These are phyloP conservation scores for Tanypteryx hageni DNA, from an alignment of 2,888 invertebrate genomes.

Conservation along the genomic window DNA sequence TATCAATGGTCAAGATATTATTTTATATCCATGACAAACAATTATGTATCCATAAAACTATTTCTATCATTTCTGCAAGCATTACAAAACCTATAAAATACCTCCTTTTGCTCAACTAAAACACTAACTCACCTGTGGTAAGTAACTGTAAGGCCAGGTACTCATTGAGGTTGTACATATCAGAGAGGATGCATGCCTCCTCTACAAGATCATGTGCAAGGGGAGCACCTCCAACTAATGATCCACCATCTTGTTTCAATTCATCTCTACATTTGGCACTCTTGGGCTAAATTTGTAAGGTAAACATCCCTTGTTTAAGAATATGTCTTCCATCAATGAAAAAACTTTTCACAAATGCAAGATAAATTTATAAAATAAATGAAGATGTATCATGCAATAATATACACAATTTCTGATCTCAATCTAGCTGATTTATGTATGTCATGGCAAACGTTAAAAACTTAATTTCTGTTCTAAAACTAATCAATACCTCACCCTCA, in stretches of 20 bases:
- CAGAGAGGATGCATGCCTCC: constrained; percentile 95
- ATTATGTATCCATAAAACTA: no score
- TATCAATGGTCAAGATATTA: no score
- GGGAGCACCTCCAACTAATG: constrained; percentile 78
- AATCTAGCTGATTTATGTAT: not conserved
- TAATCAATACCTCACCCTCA: no score
- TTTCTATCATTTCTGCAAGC: no score
- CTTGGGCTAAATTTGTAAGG: constrained; percentile 81
- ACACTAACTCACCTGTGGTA: constrained; percentile 80
- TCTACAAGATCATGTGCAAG: constrained; percentile 91
- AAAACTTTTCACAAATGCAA: not conserved
- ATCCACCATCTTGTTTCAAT: constrained; percentile 85
- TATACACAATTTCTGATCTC: constrained; percentile 25
- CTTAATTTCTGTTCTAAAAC: not conserved
- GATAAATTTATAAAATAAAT: no score
- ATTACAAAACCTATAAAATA: no score
- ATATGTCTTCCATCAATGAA: constrained; percentile 18
- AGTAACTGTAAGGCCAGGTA: constrained; percentile 92
- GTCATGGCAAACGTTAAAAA: not conserved
- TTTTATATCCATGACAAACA: no score
- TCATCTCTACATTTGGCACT: constrained; percentile 88
- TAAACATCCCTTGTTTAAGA: constrained; percentile 57
- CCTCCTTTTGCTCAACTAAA: not conserved
- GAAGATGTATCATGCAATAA: not conserved
- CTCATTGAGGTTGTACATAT: constrained; percentile 96